A percentile compares a stretch with the other conserved stretches of the same genome.
phyloP scores from a whole-genome alignment of 1,140 invertebrate species.

The Parasteatoda tepidariorum region DNA sequence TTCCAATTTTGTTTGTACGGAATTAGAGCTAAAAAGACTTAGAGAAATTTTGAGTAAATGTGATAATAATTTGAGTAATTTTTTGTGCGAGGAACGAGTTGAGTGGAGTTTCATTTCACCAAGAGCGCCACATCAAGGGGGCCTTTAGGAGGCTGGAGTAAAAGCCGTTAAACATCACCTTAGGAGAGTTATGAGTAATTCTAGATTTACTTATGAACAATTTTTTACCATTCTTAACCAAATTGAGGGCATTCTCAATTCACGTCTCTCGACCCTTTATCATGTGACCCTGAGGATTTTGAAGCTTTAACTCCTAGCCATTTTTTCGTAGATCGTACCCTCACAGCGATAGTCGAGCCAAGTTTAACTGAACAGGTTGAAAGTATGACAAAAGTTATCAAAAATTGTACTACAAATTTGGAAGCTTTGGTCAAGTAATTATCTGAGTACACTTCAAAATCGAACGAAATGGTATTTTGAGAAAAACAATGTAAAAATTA shows the following conservation, averaged over 20 bases:
- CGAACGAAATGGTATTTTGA: neutral
- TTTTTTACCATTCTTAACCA: neutral
- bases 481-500: too few species aligned
- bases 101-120: slow-evolving; percentile 7
- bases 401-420: neutral
- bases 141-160: neutral
- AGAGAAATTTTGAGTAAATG: neutral
- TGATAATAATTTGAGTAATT: neutral
- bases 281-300: neutral
- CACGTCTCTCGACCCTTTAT: neutral
- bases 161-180: slow-evolving; percentile 1
- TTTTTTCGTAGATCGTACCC: neutral
- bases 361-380: neutral
- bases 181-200: neutral
- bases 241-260: neutral
- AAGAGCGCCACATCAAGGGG: neutral
- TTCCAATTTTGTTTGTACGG: neutral
- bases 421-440: neutral
- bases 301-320: neutral
- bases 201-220: neutral
- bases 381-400: neutral
- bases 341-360: neutral
- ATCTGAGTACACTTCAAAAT: neutral
- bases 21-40: neutral
- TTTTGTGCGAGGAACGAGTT: neutral